Conservation (phyloP, 2,888 invertebrate genomes). For the Sphaerophoria rueppellii region DNA sequence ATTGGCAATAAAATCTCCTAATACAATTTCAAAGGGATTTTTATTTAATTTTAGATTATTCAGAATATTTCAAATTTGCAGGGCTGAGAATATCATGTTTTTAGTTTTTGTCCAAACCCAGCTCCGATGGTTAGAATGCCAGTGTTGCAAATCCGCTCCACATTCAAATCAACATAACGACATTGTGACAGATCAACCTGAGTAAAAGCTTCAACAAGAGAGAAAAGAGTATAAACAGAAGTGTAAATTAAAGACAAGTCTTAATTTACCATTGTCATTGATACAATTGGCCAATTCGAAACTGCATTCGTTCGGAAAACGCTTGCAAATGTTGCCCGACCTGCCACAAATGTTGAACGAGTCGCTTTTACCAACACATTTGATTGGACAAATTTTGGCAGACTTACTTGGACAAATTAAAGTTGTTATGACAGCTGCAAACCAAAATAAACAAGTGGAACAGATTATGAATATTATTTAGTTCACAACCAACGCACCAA, state of each 20-base stretch:
- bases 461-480: neutral
- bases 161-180: slow-evolving; percentile 17
- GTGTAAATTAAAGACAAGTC: neutral
- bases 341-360: slow-evolving; percentile 5
- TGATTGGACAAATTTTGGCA: neutral
- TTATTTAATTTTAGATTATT: neutral
- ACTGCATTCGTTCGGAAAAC: neutral
- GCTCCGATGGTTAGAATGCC: neutral
- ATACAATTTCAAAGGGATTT: no score
- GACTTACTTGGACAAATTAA: neutral
- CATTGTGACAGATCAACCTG: neutral
- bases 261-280: neutral
- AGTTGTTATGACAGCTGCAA: neutral
- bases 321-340: slow-evolving; percentile 10
- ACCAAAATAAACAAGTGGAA: neutral
- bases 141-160: slow-evolving; percentile 3
- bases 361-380: neutral
- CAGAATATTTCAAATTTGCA: no score
- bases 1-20: no score
- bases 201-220: neutral
- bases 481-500: neutral
- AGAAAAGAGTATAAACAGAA: no score
- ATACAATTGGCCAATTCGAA: slow-evolving; percentile 2
- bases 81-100: no score
- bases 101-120: no score